Evolutionary conservation across 2,797 vertebrate genomes (phyloP), one percentile per base, ranked within the genome.

Genomic region (Argyrosomus regius): DNA sequence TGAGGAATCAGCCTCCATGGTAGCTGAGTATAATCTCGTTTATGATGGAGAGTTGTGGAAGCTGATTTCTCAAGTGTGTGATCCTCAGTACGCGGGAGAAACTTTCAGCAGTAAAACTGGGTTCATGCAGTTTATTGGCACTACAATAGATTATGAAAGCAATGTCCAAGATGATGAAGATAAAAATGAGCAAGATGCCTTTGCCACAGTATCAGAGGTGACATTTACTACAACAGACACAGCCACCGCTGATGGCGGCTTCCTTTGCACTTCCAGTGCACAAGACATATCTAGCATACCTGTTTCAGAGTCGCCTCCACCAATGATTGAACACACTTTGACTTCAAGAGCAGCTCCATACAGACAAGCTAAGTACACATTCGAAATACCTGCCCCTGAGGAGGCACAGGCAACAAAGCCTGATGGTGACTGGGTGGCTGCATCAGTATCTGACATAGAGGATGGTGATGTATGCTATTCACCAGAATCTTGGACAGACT

Each of bases 51-150:
- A 92, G 8, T 31, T 83, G 4, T 85, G 89, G 88, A 93, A 90
- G 48, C 66, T 89, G 49, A 92, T 94, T 54, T 89, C 92, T 82
- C 90, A 94, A 75, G 50, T 94, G 20, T 81, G 58, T 59, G 94
- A 95, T 87, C 87, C 90, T 73, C 94, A 93, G 48, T 95, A 93
- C 76, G 78, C 67, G 20, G 91, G 91, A 16, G 84, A 94, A 84
- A 90, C 82, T 5, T 93, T 90, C 41, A 72, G 24, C 8, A 75
- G 60, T 62, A 90, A 91, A 82, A 76, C 84, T 22, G 80, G 78
- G 18, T 84, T 88, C 22, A 78, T 94, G 87, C 59, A 92, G 48
- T 78, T 80, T 59, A 64, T 71, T 61, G 56, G 72, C n/a, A 87
- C 76, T 48, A 77, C 59, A 72, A 17, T 62, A 53, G 70, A 88